Base-by-base conservation (phyloP, 2,113 vertebrate species). In the Turnix velox region DNA sequence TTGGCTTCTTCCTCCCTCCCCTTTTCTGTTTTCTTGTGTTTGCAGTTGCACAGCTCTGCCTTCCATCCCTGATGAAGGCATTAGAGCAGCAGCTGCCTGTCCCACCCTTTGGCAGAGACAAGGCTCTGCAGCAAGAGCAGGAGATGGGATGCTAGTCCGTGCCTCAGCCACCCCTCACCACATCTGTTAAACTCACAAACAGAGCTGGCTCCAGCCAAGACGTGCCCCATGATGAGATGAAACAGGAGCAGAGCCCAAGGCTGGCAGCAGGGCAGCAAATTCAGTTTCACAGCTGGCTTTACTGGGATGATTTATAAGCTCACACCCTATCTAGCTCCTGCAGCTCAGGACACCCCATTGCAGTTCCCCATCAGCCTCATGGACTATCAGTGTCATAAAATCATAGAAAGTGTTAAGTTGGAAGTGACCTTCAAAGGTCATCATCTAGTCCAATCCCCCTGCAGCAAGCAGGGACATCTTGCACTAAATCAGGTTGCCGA, bases 261-360 rank as follows among this genome's bases (percentile, higher is more conserved):
- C 31, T 54, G 31, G 33, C 9, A 65, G 68, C 68, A 69, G 31
- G 42, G 61, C 55, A 78, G 69, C 84, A 92, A 85, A 49, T 12
- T 33, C 22, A 23, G 25, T 66, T 84, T 94, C 69, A 62, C 39
- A 24, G 35, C n/a, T 24, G 7, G 18, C 84, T 57, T 33, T 54
- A 27, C 35, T 33, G 5, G 49, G 39, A 49, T 24, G 48, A 33
- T 71, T 84, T 43, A 54, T 14, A 67, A 78, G 31, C 45, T 84
- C 7, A 0, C 52, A 75, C 25, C 27, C 48, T 28, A 69, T 11
- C n/a, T 48, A 35, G 61, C 23, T 27, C 25, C 31, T 1, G 1
- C 3, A 3, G 65, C 52, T 72, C 31, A 11, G 7, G 13, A 18
- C 17, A 11, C 16, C 14, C 16, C 0, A 0, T 6, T 19, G 42